These are phyloP conservation scores for Onychomys leucogaster DNA, from an alignment of 2,797 vertebrate species.

Conservation along the genomic window DNA sequence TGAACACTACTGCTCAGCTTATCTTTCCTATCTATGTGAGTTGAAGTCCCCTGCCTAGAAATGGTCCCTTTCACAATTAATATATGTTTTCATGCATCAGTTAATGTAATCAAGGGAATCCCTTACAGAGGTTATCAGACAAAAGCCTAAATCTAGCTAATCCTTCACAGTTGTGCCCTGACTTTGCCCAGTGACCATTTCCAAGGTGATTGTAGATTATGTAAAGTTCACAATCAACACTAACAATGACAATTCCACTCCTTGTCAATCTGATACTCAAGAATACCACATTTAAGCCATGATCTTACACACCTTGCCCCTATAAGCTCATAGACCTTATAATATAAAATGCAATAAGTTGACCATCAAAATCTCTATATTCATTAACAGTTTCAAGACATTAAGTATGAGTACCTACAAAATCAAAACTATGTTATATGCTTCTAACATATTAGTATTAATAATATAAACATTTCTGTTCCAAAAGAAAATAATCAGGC, in stretches of 20 bases:
- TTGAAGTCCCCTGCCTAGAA: not conserved
- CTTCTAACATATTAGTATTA: not conserved
- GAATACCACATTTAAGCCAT: not conserved
- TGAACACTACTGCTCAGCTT: not conserved
- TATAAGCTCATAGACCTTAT: not conserved
- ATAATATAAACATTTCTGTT: not conserved
- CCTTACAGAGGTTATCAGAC: not conserved
- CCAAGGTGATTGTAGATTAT: not conserved
- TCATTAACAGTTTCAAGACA: not conserved
- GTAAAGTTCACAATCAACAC: not conserved
- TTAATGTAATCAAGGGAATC: not conserved
- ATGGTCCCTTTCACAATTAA: not conserved
- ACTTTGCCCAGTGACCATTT: not conserved
- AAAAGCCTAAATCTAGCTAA: not conserved
- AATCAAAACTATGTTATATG: not conserved
- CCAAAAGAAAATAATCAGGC: not conserved
- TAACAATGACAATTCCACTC: not conserved
- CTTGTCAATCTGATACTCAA: not conserved
- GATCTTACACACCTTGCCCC: not conserved
- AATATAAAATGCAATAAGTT: not conserved
- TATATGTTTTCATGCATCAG: not conserved
- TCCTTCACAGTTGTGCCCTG: not conserved
- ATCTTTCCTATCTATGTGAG: not conserved
- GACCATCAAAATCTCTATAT: not conserved
- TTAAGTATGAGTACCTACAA: not conserved